phyloP scores from a whole-genome alignment of 2,888 invertebrate genomes.

The Seladonia tumulorum region DNA sequence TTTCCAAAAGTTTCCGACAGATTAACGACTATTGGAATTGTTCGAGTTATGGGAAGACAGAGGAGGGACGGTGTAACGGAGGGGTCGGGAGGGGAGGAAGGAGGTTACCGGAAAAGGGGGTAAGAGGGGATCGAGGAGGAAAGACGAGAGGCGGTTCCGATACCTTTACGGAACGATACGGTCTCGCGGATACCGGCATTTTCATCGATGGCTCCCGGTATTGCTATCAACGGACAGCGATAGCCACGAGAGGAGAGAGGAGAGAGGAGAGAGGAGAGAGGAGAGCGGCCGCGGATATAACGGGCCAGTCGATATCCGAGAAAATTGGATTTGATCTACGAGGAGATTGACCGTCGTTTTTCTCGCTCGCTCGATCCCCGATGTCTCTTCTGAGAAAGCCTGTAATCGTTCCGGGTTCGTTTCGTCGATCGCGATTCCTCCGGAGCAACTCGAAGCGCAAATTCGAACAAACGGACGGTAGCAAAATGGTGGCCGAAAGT shows the following conservation, averaged over 20 bases:
- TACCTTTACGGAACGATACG: conserved; percentile 28
- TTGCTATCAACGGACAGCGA: conserved; percentile 31
- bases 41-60: conserved; percentile 77
- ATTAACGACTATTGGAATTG: conserved; percentile 83
- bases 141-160: conserved; percentile 11
- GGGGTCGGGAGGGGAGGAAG: not conserved
- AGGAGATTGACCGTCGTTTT: conserved; percentile 60
- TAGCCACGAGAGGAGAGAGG: conserved; percentile 15
- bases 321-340: conserved; percentile 73
- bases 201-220: conserved; percentile 51
- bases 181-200: conserved; percentile 63
- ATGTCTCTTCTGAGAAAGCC: not conserved
- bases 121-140: not conserved
- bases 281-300: conserved; percentile 63
- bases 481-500: not conserved
- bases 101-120: not conserved
- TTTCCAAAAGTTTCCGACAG: conserved; percentile 79
- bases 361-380: conserved; percentile 12
- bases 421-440: not conserved
- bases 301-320: conserved; percentile 69
- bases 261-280: too few species aligned
- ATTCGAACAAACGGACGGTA: not conserved
- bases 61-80: conserved; percentile 4
- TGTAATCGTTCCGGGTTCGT: too few species aligned
- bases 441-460: not conserved